These are phyloP conservation scores for Ochlodes sylvanus DNA, from an alignment of 2,888 invertebrate genomes.

Conservation along the genomic window DNA sequence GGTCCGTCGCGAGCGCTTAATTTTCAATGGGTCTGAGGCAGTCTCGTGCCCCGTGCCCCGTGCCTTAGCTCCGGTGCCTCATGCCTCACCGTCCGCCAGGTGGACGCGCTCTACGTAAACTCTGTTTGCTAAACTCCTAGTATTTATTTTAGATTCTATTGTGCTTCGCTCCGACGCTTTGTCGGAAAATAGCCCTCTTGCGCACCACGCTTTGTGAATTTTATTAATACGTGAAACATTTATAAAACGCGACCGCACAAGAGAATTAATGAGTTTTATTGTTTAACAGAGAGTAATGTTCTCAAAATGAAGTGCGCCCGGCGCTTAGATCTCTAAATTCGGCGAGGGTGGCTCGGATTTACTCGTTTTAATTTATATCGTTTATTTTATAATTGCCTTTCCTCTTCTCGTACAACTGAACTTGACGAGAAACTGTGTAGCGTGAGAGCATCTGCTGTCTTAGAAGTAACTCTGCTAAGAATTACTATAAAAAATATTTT, in stretches of 20 bases:
- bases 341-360: slow-evolving; percentile 59
- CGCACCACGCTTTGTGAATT: slow-evolving; percentile 80
- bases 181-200: slow-evolving; percentile 79
- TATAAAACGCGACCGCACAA: slow-evolving; percentile 79
- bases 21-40: slow-evolving; percentile 64
- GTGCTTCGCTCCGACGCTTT: slow-evolving; percentile 77
- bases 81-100: slow-evolving; percentile 57
- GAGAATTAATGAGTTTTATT: slow-evolving; percentile 83
- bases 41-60: slow-evolving; percentile 41
- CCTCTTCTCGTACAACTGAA: slow-evolving; percentile 51
- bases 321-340: slow-evolving; percentile 68
- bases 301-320: slow-evolving; percentile 67
- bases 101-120: slow-evolving; percentile 73
- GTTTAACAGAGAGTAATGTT: slow-evolving; percentile 78
- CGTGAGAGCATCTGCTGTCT: slow-evolving; percentile 64
- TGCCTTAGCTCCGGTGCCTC: slow-evolving; percentile 22
- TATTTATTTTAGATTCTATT: slow-evolving; percentile 84
- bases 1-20: slow-evolving; percentile 72
- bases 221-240: slow-evolving; percentile 85
- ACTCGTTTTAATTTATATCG: slow-evolving; percentile 68
- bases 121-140: slow-evolving; percentile 81
- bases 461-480: slow-evolving; percentile 5
- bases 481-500: slow-evolving; percentile 12
- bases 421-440: slow-evolving; percentile 52
- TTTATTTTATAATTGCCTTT: slow-evolving; percentile 68